Percentiles rank a stretch among this genome's conserved stretches.
Conservation (phyloP, 2,797 vertebrate genomes). For the Merluccius polli region DNA sequence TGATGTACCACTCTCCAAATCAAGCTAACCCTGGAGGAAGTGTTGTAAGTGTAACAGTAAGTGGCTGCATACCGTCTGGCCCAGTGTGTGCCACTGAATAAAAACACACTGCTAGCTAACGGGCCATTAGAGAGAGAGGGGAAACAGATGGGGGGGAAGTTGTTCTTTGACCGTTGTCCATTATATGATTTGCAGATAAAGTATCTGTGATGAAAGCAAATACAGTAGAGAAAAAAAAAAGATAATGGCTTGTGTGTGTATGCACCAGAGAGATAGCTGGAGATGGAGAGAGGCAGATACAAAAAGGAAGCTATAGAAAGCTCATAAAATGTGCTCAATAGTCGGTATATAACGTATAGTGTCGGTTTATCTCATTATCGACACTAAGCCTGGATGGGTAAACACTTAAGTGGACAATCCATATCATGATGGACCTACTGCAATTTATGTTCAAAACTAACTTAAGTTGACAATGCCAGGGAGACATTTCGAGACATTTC, state of each 20-base stretch:
- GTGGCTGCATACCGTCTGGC: background rate
- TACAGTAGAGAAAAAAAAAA: background rate
- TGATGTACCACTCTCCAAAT: background rate
- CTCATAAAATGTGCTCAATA: background rate
- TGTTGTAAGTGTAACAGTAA: background rate
- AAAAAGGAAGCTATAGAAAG: background rate
- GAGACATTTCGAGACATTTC: background rate
- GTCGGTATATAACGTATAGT: no score
- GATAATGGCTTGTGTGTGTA: background rate
- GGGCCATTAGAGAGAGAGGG: background rate
- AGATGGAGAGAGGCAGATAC: background rate
- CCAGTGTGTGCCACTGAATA: background rate
- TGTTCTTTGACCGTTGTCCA: background rate
- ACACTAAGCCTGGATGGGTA: background rate
- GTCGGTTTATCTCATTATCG: background rate
- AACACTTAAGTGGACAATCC: background rate
- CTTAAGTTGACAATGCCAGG: background rate
- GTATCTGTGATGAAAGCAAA: background rate
- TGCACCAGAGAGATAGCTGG: background rate
- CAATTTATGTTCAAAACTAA: background rate
- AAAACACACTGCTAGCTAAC: background rate
- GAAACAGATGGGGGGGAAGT: background rate
- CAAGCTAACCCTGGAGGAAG: background rate
- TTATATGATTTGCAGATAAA: background rate
- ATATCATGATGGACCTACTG: background rate